These are phyloP conservation scores for Cephus nigrinus DNA, from an alignment of 2,888 invertebrate species.

Conservation along the genomic window DNA sequence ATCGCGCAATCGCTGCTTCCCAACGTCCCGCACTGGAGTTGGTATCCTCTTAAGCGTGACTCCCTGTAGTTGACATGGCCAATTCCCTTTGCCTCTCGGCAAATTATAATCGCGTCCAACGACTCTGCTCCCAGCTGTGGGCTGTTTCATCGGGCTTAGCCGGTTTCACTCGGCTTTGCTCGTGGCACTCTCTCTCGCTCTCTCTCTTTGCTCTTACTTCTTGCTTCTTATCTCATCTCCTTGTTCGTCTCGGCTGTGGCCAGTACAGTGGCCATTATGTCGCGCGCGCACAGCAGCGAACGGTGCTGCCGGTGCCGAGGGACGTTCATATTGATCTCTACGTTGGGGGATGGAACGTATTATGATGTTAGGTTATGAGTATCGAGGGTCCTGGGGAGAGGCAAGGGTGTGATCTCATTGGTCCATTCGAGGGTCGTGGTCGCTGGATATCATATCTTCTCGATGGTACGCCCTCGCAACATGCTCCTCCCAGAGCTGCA, in stretches of 20 bases:
- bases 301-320: background rate
- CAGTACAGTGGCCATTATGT: slow-evolving; percentile 16
- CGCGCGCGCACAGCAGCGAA: slow-evolving; percentile 1
- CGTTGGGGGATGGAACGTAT: slow-evolving; percentile 23
- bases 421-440: slow-evolving; percentile 34
- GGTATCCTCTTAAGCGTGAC: slow-evolving; percentile 44
- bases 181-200: background rate
- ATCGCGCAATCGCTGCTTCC: slow-evolving; percentile 7
- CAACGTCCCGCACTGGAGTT: slow-evolving; percentile 25
- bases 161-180: background rate
- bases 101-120: slow-evolving; percentile 60
- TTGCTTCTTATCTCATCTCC: background rate
- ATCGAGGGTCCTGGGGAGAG: slow-evolving; percentile 3
- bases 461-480: slow-evolving; percentile 55
- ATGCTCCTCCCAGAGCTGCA: slow-evolving; percentile 52
- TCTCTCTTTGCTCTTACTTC: background rate
- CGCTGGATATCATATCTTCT: slow-evolving; percentile 58
- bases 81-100: slow-evolving; percentile 56
- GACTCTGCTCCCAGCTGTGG: background rate
- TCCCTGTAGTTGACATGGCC: slow-evolving; percentile 61
- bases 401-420: slow-evolving; percentile 43
- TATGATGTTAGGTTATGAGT: slow-evolving; percentile 44
- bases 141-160: background rate
- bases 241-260: background rate
- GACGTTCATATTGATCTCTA: slow-evolving; percentile 7